Evolutionary conservation across 2,797 vertebrate genomes (phyloP).

Genomic region (Steatocranus sp.): DNA sequence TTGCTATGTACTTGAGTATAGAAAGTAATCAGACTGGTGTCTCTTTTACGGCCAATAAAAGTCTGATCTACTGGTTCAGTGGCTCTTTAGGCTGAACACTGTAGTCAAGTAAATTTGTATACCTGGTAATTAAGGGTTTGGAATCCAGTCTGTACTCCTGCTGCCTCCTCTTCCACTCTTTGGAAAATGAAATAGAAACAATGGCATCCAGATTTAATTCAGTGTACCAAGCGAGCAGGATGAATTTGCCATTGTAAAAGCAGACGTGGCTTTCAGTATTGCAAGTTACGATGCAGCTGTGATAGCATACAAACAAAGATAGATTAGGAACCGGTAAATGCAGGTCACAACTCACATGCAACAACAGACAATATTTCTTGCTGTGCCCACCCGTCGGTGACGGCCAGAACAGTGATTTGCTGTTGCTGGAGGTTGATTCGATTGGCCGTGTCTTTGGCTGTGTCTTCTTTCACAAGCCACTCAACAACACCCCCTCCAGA

Average conservation of each 20-base stretch:
- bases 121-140: slow-evolving; percentile 75
- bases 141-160: slow-evolving; percentile 40
- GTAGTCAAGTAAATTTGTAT: slow-evolving; percentile 9
- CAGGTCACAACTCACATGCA: not conserved
- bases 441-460: not conserved
- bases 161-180: slow-evolving; percentile 43
- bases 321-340: not conserved
- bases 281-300: slow-evolving; percentile 85
- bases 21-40: not conserved
- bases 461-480: slow-evolving; percentile 68
- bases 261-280: slow-evolving; percentile 80
- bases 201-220: slow-evolving; percentile 78
- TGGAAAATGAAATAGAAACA: slow-evolving; percentile 84
- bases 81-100: not conserved
- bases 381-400: slow-evolving; percentile 71
- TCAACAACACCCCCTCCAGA: slow-evolving; percentile 80
- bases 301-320: not conserved
- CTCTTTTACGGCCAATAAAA: not conserved
- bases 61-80: not conserved
- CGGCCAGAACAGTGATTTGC: slow-evolving; percentile 78
- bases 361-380: not conserved
- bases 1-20: not conserved
- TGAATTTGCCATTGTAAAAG: slow-evolving; percentile 81
- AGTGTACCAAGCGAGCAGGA: slow-evolving; percentile 71
- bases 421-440: slow-evolving; percentile 77